Base-by-base conservation (phyloP, 1,140 invertebrate species). In the Saccostrea echinata region DNA sequence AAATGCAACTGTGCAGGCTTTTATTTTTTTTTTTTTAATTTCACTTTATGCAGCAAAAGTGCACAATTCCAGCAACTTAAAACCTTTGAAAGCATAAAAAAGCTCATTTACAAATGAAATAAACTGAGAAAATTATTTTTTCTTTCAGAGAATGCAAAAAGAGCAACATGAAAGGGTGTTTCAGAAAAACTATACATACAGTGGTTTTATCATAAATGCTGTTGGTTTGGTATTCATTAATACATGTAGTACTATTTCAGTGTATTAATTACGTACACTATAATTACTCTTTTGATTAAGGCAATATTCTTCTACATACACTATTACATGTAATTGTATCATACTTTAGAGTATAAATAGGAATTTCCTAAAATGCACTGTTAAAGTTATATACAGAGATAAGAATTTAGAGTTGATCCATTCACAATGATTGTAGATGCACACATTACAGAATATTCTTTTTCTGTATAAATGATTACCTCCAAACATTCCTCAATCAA, bases 11-110 rank as follows among this genome's bases (percentile, higher is more conserved):
- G 35, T 83, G 51, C 35, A 83, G 43, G 81, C 81, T 52, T 83
- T 43, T n/a, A n/a, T n/a, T n/a, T 27, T 80, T 61, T 6, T 43
- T 9, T 43, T 9, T 43, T 43, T 21, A 21, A 24, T n/a, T 76
- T 76, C 68, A 76, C 30, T 6, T 76, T 27, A 76, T 76, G 68
- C 68, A 76, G 68, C 68, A 76, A 71, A 4, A 35, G 68, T 76
- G 68, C 24, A 3, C 13, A 76, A 76, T 76, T 33, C 27, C 11
- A 76, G 68, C 68, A 76, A 76, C 68, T 76, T 76, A 76, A 76
- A 76, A 76, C 13, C 68, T 76, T 76, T 76, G 27, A 76, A 76
- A 76, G 68, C 68, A 76, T 33, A 76, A 76, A 30, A n/a, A 76
- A 76, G 68, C 68, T 33, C 27, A 33, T 76, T 76, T 27, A 76